These are phyloP conservation scores for Pachycephala philippinensis DNA, from an alignment of 2,113 vertebrate species.

Conservation along the genomic window DNA sequence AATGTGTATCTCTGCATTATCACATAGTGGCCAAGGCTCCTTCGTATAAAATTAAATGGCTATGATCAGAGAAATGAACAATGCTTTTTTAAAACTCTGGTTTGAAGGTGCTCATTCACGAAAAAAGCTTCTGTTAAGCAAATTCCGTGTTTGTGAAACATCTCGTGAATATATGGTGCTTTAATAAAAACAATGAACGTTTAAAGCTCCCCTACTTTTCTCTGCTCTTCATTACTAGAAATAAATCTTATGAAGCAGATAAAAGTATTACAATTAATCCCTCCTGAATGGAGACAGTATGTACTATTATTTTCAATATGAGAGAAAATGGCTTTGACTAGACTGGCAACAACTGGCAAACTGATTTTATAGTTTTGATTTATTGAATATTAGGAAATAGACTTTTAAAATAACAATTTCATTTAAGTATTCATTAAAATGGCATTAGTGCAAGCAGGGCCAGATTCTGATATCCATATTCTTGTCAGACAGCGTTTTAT, in stretches of 20 bases:
- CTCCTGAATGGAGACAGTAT: conserved; percentile 34
- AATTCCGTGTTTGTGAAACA: not conserved
- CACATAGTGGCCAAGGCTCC: not conserved
- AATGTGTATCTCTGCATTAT: not conserved
- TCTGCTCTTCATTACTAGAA: conserved; percentile 34
- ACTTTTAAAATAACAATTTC: conserved; percentile 58
- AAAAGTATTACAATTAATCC: conserved; percentile 36
- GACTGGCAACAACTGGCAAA: conserved; percentile 41
- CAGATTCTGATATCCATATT: conserved; percentile 59
- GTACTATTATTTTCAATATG: not conserved
- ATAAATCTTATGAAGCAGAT: conserved; percentile 53
- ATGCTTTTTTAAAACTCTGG: not conserved
- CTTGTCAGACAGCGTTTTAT: conserved; percentile 56
- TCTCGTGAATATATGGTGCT: not conserved
- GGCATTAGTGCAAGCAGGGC: conserved; percentile 52
- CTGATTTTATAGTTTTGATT: conserved; percentile 55
- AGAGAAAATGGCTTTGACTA: conserved; percentile 39
- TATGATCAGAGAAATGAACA: not conserved
- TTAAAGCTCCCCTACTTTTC: conserved; percentile 4
- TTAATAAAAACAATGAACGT: conserved; percentile 4
- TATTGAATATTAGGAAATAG: conserved; percentile 61
- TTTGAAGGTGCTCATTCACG: not conserved
- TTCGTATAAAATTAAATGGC: not conserved
- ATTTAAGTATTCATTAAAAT: conserved; percentile 65
- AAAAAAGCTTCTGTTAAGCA: not conserved